Base-by-base conservation (phyloP, 2,888 invertebrate species). In the Melieria picta region DNA sequence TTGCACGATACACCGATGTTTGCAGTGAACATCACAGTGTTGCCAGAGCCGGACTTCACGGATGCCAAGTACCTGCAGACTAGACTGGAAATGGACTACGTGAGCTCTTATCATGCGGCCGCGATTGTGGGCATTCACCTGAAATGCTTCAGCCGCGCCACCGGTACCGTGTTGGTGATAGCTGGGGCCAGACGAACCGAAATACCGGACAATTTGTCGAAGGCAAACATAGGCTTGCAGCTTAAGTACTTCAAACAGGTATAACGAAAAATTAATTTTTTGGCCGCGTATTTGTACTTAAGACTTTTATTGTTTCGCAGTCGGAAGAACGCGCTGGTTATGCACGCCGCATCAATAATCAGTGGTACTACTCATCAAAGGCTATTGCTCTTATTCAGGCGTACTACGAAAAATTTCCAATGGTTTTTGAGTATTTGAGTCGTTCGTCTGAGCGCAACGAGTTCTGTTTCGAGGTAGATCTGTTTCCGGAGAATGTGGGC, bases 171-270 rank as follows among this genome's bases (percentile, higher is more conserved):
- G 65, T 91, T 93, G 75, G 90, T 97, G 2, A 85, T 90, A 1
- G 76, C 88, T 6, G 90, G 90, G 0, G 86, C 88, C 30, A 86
- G 88, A n/a, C 80, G 83, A 1, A 73, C 79, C 7, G 78, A 80
- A 42, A 58, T 82, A 7, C 85, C 88, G 77, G 88, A 89, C 50
- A 84, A 82, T 74, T 77, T 87, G 64, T 84, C 89, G 4, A 92
- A 81, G 82, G 85, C 92, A 13, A 98, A 98, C 84, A 90, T 98
- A 46, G 99, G 98, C 0, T 89, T 99, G 61, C 95, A 97, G 84
- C 88, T 99, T 42, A 98, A 98, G 87, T 94, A 93, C 81, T 95
- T 93, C 75, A 96, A 95, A 83, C 91, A 94, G 89, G 93, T 93
- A 75, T 79, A 80, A 67, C 9, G 5, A 11, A 13, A 46, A 50